Evolutionary conservation across 2,888 invertebrate species (phyloP).

Genomic region (Noctua janthina): DNA sequence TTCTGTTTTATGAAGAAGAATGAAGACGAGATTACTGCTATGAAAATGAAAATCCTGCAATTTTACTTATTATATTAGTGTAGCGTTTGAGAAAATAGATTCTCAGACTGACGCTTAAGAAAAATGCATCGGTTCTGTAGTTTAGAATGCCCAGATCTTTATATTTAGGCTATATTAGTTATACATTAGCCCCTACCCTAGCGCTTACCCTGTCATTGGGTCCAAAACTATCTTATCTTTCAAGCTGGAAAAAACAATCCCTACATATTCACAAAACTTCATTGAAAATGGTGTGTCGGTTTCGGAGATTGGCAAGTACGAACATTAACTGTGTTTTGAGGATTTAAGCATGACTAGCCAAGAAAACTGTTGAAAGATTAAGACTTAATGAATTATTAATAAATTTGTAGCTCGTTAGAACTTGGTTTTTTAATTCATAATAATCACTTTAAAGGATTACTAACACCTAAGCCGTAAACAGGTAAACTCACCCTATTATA

Average conservation of each 20-base stretch:
- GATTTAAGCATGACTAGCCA: not conserved
- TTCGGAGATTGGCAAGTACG: not conserved
- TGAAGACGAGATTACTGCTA: not conserved
- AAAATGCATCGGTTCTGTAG: too few species aligned
- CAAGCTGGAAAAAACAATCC: not conserved
- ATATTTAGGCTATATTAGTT: not conserved
- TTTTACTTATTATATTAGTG: not conserved
- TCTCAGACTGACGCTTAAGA: not conserved
- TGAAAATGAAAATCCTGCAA: not conserved
- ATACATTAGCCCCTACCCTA: not conserved
- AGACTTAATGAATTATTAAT: not conserved
- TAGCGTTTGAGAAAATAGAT: not conserved
- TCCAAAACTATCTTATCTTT: not conserved
- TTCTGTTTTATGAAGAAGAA: not conserved
- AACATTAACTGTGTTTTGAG: not conserved
- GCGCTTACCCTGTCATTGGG: too few species aligned
- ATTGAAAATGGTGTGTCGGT: not conserved
- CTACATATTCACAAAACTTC: not conserved
- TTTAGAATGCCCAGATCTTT: not conserved
- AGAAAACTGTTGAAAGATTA: not conserved
- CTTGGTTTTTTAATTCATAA: not conserved
- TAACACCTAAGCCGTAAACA: not conserved
- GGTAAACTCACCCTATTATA: conserved; percentile 39
- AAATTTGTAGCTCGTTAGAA: not conserved
- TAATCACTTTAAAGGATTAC: too few species aligned